Conservation (phyloP, 2,888 invertebrate genomes). For the Antitype chi region DNA sequence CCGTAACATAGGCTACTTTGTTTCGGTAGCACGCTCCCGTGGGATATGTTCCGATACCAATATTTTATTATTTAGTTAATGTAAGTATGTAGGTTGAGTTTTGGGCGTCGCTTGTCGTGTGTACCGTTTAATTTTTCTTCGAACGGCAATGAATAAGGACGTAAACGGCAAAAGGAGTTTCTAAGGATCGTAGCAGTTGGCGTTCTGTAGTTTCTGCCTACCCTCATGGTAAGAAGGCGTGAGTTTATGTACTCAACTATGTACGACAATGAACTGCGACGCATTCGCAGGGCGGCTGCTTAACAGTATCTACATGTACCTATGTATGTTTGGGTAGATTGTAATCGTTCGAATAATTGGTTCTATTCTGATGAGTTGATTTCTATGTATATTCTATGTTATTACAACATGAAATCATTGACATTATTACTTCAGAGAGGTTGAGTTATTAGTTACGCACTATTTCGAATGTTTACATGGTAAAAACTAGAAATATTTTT, state of each 20-base stretch:
- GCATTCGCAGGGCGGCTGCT: neutral
- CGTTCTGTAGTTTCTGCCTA: no score
- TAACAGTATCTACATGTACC: neutral
- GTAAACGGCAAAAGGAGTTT: no score
- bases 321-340: neutral
- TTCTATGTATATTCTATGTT: neutral
- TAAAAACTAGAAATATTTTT: neutral
- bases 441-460: slow-evolving; percentile 23
- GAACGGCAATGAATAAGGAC: neutral
- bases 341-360: neutral
- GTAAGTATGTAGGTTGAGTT: neutral
- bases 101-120: neutral
- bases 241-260: no score
- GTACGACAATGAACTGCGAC: neutral
- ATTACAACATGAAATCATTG: slow-evolving; percentile 2
- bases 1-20: no score
- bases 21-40: no score
- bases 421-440: neutral
- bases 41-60: no score
- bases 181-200: no score
- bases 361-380: neutral
- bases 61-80: no score
- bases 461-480: slow-evolving; percentile 7
- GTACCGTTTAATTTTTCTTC: neutral
- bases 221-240: no score